Evolutionary conservation across 1,140 invertebrate species (phyloP).

Genomic region (Pseudomyrmex pallidus): DNA sequence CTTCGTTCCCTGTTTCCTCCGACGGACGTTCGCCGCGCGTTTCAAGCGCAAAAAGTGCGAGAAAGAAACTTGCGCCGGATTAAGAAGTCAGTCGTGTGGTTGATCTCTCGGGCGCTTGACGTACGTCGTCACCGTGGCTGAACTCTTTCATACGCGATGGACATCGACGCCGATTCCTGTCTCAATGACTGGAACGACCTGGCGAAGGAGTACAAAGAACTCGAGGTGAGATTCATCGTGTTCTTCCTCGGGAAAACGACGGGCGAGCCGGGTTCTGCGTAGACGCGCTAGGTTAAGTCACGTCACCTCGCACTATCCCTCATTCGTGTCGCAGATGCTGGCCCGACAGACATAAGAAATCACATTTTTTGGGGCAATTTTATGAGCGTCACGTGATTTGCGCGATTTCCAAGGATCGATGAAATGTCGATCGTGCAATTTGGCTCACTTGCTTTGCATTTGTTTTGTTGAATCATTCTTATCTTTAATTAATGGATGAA

Average conservation of each 20-base stretch:
- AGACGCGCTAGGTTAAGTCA: slow-evolving; percentile 16
- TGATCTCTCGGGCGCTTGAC: neutral
- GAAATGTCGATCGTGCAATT: neutral
- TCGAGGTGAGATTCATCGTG: slow-evolving; percentile 87
- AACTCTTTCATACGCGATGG: slow-evolving; percentile 78
- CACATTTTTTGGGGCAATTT: neutral
- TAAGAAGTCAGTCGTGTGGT: neutral
- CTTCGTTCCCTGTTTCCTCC: neutral
- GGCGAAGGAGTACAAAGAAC: slow-evolving; percentile 89
- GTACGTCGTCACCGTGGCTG: neutral
- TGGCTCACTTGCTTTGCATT: neutral
- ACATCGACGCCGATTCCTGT: slow-evolving; percentile 86
- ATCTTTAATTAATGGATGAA: neutral
- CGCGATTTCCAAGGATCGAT: neutral
- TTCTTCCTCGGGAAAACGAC: neutral
- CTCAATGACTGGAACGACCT: slow-evolving; percentile 93
- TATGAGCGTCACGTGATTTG: neutral
- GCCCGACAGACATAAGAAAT: neutral
- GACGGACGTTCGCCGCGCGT: neutral
- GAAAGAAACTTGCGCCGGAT: neutral
- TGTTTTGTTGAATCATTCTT: neutral
- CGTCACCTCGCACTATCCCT: neutral
- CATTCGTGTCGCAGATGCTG: neutral
- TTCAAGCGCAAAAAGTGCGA: neutral
- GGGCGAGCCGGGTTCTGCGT: neutral